Percentiles rank a stretch among this genome's conserved stretches.
These are phyloP conservation scores for Trinorchestia longiramus DNA, from an alignment of 1,140 invertebrate genomes.

Conservation along the genomic window DNA sequence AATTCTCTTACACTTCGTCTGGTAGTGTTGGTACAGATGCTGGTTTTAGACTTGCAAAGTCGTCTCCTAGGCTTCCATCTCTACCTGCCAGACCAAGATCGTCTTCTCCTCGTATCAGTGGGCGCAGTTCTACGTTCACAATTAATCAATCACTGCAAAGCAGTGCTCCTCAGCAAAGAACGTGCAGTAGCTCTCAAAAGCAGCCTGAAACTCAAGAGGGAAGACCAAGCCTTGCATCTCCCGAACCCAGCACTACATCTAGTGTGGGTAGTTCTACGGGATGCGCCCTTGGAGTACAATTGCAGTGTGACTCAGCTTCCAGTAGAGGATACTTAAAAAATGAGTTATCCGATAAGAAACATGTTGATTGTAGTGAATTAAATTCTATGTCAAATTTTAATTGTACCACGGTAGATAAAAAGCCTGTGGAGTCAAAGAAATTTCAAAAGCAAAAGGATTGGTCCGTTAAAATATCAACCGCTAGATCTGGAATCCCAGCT, in stretches of 20 bases:
- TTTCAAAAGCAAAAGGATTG: background rate
- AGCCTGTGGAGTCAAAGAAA: background rate
- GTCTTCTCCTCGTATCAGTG: slow-evolving; percentile 6
- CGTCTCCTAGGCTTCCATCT: background rate
- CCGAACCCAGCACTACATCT: background rate
- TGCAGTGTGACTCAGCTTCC: background rate
- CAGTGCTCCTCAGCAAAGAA: background rate
- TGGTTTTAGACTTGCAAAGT: background rate
- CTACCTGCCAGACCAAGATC: slow-evolving; percentile 1
- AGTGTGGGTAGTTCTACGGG: background rate
- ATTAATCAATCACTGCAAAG: background rate
- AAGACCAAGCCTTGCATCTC: background rate
- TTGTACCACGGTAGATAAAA: background rate
- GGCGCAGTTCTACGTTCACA: background rate
- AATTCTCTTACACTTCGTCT: background rate
- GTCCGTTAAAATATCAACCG: background rate
- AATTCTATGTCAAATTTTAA: background rate
- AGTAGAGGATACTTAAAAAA: background rate
- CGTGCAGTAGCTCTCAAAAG: background rate
- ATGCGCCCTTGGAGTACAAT: background rate
- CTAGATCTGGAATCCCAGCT: background rate
- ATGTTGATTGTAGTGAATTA: background rate
- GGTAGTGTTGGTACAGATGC: background rate
- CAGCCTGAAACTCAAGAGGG: background rate
- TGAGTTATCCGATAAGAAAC: background rate